Conservation (phyloP, 2,797 vertebrate species). For the Pteropus rufus region DNA sequence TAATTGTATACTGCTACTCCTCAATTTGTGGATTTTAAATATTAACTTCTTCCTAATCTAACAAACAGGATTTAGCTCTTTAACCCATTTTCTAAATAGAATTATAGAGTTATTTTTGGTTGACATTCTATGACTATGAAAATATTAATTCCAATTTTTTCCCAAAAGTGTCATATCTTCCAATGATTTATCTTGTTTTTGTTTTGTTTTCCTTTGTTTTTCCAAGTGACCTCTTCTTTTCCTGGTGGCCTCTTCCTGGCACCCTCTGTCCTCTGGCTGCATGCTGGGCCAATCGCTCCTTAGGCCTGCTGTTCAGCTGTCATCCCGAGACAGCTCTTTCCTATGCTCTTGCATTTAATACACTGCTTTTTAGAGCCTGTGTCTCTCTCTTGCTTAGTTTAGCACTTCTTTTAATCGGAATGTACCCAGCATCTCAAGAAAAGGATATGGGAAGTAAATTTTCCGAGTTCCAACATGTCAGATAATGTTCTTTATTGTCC, state of each 20-base stretch:
- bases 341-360: background rate
- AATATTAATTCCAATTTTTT: background rate
- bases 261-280: background rate
- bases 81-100: background rate
- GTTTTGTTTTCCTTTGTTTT: constrained; percentile 48
- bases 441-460: constrained; percentile 20
- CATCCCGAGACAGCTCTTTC: background rate
- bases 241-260: background rate
- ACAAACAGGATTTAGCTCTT: background rate
- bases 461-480: constrained; percentile 11
- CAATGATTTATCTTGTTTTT: background rate
- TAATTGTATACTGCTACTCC: background rate
- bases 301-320: background rate
- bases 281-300: background rate
- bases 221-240: constrained; percentile 5
- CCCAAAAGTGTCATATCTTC: background rate
- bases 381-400: background rate
- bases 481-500: constrained; percentile 52
- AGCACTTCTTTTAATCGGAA: constrained; percentile 27
- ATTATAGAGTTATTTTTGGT: background rate
- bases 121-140: background rate
- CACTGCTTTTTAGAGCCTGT: background rate
- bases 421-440: constrained; percentile 35
- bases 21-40: background rate
- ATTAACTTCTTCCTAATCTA: background rate